These are phyloP conservation scores for Drosophila tripunctata DNA, from an alignment of 2,888 invertebrate species.

Conservation along the genomic window DNA sequence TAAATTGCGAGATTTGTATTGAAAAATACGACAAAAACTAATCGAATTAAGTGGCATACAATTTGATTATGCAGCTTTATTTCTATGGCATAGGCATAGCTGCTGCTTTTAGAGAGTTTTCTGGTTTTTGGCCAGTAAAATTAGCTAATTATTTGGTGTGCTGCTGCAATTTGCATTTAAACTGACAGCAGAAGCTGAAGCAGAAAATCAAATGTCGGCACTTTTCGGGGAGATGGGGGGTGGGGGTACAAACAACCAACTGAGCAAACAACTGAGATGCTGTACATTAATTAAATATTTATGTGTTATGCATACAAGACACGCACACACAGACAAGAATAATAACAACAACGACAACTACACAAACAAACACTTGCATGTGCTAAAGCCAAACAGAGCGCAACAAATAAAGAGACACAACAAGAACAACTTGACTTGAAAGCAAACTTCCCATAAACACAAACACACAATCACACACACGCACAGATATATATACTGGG, in stretches of 20 bases:
- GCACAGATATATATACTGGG: constrained; percentile 3
- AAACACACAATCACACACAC: constrained; percentile 11
- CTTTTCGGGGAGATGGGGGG: constrained; percentile 25
- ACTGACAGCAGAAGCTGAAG: constrained; percentile 27
- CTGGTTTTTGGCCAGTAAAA: constrained; percentile 7
- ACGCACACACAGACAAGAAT: constrained; percentile 17
- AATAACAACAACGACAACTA: constrained; percentile 1
- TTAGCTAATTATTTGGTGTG: constrained; percentile 56
- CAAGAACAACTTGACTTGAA: constrained; percentile 33
- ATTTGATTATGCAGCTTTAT: constrained; percentile 1
- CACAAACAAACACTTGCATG: constrained; percentile 50
- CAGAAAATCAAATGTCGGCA: constrained; percentile 47
- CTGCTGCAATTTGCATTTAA: constrained; percentile 27
- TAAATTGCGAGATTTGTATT: background rate
- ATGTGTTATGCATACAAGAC: constrained; percentile 44
- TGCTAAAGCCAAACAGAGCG: constrained; percentile 69
- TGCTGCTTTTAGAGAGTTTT: background rate
- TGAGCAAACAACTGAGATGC: constrained; percentile 53
- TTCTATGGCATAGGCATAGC: background rate
- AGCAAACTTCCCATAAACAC: constrained; percentile 36
- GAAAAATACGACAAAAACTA: background rate
- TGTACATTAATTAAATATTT: constrained; percentile 77
- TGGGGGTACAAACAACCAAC: too few relatives aligned
- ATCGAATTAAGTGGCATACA: background rate
- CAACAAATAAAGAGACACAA: constrained; percentile 72